Evolutionary conservation across 2,888 invertebrate genomes (phyloP).

Genomic region (Spicauda simplicius): DNA sequence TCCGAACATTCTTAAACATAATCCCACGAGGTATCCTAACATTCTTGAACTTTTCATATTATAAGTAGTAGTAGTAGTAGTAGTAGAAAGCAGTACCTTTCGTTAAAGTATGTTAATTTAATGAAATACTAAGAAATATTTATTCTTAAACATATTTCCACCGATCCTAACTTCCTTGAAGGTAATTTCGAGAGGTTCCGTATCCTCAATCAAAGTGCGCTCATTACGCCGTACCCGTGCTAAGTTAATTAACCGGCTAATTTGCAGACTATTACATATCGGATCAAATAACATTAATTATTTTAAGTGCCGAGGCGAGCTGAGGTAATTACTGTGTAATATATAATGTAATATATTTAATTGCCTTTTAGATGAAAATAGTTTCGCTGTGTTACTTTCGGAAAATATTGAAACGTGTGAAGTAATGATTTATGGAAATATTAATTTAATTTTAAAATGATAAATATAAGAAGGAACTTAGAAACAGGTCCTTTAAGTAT

Average conservation of each 20-base stretch:
- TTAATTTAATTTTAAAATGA: too few relatives aligned
- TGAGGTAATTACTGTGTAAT: conserved; percentile 22
- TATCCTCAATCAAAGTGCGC: conserved; percentile 10
- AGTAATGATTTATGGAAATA: too few relatives aligned
- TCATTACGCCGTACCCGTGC: conserved; percentile 12
- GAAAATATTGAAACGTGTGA: background rate
- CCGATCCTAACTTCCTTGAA: background rate
- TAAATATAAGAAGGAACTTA: too few relatives aligned
- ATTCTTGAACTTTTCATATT: too few relatives aligned
- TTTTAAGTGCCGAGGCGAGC: conserved; percentile 26
- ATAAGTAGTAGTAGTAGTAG: too few relatives aligned
- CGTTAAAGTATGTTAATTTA: background rate
- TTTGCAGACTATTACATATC: conserved; percentile 31
- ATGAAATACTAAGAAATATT: background rate
- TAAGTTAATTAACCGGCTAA: conserved; percentile 32
- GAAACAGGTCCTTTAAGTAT: too few relatives aligned
- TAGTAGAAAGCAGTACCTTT: too few relatives aligned
- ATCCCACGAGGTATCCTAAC: too few relatives aligned
- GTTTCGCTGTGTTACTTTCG: background rate
- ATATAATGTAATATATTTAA: conserved; percentile 23
- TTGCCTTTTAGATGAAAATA: conserved; percentile 9
- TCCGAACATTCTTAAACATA: too few relatives aligned
- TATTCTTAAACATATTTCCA: background rate
- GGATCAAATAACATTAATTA: conserved; percentile 35
- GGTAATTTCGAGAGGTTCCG: background rate